A percentile compares a stretch with the other conserved stretches of the same genome.
phyloP scores from a whole-genome alignment of 2,113 vertebrate species.

The Onychostruthus taczanowskii region DNA sequence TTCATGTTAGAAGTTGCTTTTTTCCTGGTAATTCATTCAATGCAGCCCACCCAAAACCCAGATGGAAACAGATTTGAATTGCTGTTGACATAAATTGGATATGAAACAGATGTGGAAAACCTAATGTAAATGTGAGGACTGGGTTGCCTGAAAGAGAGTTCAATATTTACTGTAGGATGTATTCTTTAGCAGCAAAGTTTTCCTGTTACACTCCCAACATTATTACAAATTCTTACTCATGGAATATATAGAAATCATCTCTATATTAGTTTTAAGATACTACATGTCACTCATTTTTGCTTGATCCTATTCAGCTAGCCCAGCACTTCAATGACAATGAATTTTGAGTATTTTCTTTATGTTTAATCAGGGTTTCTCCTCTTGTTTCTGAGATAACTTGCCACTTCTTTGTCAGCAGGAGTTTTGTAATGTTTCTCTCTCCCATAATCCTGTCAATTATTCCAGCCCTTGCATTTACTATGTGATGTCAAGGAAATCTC shows the following conservation, averaged over 20 bases:
- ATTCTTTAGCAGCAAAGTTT: not conserved
- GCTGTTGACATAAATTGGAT: not conserved
- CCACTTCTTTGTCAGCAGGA: not conserved
- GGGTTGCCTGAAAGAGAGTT: not conserved
- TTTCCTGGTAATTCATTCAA: not conserved
- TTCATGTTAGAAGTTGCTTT: not conserved
- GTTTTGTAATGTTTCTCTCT: not conserved
- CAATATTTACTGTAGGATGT: not conserved
- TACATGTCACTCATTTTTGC: not conserved
- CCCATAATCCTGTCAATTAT: not conserved
- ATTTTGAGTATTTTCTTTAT: not conserved
- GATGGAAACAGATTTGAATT: not conserved
- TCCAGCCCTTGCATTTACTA: not conserved
- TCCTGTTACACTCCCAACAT: not conserved
- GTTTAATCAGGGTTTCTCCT: not conserved
- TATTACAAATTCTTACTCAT: not conserved
- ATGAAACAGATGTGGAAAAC: constrained; percentile 9
- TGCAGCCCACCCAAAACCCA: not conserved
- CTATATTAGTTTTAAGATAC: not conserved
- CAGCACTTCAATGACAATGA: not conserved
- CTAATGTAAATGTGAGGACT: not conserved
- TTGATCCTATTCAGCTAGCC: not conserved
- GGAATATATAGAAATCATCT: not conserved
- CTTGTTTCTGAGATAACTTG: not conserved
- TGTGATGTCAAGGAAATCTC: not conserved